Evolutionary conservation across 2,113 vertebrate species (phyloP), one percentile per base, ranked within the genome.

Genomic region (Gadus macrocephalus): DNA sequence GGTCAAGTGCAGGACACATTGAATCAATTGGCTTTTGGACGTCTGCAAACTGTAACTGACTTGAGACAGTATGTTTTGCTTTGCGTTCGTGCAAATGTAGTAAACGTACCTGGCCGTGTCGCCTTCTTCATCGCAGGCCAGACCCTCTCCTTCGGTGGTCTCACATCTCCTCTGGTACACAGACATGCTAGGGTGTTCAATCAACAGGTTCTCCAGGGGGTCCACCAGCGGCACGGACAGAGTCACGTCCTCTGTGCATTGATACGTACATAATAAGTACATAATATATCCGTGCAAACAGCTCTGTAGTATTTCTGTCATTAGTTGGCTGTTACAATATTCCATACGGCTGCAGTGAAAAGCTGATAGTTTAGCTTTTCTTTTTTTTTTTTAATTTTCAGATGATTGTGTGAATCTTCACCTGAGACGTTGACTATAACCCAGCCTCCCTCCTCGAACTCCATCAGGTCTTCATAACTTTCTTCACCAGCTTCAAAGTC

Each of bases 161-260:
- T 49, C 42, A 38, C 49, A 2, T 56, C 73, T 82, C 71, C 84
- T 87, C 78, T 91, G 87, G 75, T 92, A 92, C 9, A 92, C 87
- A 0, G 91, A 92, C 91, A 90, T 91, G 83, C 91, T 92, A 67
- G 92, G 90, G 65, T 91, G 92, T 70, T 91, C 91, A 2, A 91
- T 92, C 78, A 92, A 81, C 70, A 91, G 83, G 81, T 92, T 87
- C 86, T 92, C 90, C 0, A 92, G 80, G 8, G 86, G 83, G 66
- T 85, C 81, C 9, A 16, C 70, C 20, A 84, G 74, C 5, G 81
- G 64, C 11, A 68, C 69, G 0, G 64, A 74, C 17, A 88, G 42
- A 8, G 62, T 58, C 14, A 66, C 53, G 20, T 16, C 74, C 49
- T 85, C 90, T 91, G 80, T n/a, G 58, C 15, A 16, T 12, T 55